Evolutionary conservation across 2,113 vertebrate species (phyloP), one percentile per base, ranked within the genome.

Genomic region (Phalacrocorax brasilianus): DNA sequence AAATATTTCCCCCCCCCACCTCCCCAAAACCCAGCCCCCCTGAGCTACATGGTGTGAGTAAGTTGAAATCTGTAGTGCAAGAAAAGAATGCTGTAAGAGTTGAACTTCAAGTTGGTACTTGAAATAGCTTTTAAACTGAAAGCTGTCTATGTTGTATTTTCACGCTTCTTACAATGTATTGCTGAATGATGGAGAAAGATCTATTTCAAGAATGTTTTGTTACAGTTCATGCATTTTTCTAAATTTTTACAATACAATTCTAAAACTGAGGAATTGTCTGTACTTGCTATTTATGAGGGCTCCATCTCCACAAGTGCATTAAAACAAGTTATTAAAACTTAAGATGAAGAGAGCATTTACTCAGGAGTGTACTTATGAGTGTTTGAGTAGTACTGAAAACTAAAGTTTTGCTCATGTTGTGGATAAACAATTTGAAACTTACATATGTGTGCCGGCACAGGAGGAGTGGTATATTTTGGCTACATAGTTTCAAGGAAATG

Each of bases 41-140:
- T 20, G 30, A 65, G 14, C 59, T 93, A 32, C 11, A 14, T n/a
- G 24, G 27, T 72, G 8, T 0, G 11, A 70, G 26, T 45, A 47
- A 72, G 35, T 40, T 89, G 77, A 94, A 96, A 93, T 93, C 5
- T 38, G 18, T 28, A 72, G 52, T 67, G 92, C 40, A 28, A 49
- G 59, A 44, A 47, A 85, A 96, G 72, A 92, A 86, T 93, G 88
- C 68, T 78, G 38, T 52, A 65, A 33, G 11, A 13, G 27, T 78
- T 85, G 90, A 85, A 47, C 47, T 77, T 95, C 63, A 87, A 77
- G 85, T 85, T 93, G 68, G 15, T 89, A 76, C 86, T 91, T 53
- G 44, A 94, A 87, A 53, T 26, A 40, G 33, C 33, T 94, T 90
- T 81, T 40, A 75, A 45, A 26, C 8, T 14, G 17, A 65, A 85